phyloP scores from a whole-genome alignment of 2,888 invertebrate genomes.

The Thecophora atra region DNA sequence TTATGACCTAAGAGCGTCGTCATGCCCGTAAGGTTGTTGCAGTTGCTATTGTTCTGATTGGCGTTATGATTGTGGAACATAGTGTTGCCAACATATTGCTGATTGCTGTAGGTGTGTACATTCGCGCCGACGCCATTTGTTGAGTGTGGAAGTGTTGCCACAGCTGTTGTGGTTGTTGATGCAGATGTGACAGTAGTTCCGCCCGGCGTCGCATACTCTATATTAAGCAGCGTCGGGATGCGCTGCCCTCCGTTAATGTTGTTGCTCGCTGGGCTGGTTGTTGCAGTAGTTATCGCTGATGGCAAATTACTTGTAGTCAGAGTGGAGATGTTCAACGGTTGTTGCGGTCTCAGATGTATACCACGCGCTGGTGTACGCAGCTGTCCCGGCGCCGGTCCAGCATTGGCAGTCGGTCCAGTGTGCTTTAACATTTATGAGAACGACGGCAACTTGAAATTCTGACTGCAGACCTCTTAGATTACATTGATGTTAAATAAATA shows the following conservation, averaged over 20 bases:
- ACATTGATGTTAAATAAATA: not conserved
- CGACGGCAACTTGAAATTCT: not conserved
- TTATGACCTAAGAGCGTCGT: conserved; percentile 55
- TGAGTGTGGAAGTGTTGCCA: conserved; percentile 53
- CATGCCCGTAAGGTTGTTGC: conserved; percentile 48
- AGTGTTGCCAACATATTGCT: conserved; percentile 53
- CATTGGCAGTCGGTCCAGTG: conserved; percentile 53
- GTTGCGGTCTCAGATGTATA: conserved; percentile 67
- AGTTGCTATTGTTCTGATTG: conserved; percentile 52
- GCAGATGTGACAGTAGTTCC: conserved; percentile 35
- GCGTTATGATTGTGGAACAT: conserved; percentile 42
- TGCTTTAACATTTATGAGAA: conserved; percentile 57
- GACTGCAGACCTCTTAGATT: not conserved
- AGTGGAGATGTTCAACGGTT: conserved; percentile 75
- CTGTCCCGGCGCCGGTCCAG: conserved; percentile 45
- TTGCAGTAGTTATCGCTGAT: conserved; percentile 39
- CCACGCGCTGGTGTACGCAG: conserved; percentile 48
- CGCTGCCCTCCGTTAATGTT: conserved; percentile 60
- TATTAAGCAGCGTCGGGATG: conserved; percentile 62
- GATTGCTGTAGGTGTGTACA: conserved; percentile 59
- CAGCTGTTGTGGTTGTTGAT: conserved; percentile 51
- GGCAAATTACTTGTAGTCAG: conserved; percentile 61
- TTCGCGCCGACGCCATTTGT: conserved; percentile 55
- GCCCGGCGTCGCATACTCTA: conserved; percentile 47
- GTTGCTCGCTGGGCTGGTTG: conserved; percentile 49